These are phyloP conservation scores for Oryzias melastigma DNA, from an alignment of 2,113 vertebrate species.

Conservation along the genomic window DNA sequence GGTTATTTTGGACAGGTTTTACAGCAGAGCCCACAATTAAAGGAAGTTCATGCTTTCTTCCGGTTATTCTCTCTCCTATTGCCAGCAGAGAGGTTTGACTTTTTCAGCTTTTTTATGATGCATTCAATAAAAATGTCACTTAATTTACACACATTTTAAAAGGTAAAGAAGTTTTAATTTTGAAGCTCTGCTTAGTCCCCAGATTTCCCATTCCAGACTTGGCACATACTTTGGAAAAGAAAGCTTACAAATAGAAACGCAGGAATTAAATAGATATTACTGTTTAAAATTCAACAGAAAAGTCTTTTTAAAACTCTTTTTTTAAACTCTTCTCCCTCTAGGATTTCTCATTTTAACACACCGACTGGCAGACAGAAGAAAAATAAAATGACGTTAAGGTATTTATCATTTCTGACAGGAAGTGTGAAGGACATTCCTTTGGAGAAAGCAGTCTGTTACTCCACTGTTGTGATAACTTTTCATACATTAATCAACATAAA, in stretches of 20 bases:
- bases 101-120: conserved; percentile 3
- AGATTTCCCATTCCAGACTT: conserved; percentile 45
- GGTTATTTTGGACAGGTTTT: conserved; percentile 54
- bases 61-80: conserved; percentile 33
- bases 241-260: conserved; percentile 45
- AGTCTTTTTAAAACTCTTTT: conserved; percentile 5
- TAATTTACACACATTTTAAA: no score
- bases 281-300: conserved; percentile 8
- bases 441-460: conserved; percentile 10
- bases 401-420: conserved; percentile 35
- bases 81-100: conserved; percentile 41
- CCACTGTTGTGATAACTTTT: conserved; percentile 55
- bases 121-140: neutral
- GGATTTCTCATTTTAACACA: conserved; percentile 17
- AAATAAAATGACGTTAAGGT: conserved; percentile 12
- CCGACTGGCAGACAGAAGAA: conserved; percentile 9
- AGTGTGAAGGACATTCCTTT: conserved; percentile 17
- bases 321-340: conserved; percentile 6
- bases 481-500: conserved; percentile 71
- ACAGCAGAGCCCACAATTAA: conserved; percentile 78
- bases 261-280: conserved; percentile 26
- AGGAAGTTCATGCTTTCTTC: conserved; percentile 81
- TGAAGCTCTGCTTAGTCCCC: conserved; percentile 16
- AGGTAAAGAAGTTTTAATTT: neutral
- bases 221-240: conserved; percentile 66